Base-by-base conservation (phyloP, 2,888 invertebrate species). In the Morpho helenor region DNA sequence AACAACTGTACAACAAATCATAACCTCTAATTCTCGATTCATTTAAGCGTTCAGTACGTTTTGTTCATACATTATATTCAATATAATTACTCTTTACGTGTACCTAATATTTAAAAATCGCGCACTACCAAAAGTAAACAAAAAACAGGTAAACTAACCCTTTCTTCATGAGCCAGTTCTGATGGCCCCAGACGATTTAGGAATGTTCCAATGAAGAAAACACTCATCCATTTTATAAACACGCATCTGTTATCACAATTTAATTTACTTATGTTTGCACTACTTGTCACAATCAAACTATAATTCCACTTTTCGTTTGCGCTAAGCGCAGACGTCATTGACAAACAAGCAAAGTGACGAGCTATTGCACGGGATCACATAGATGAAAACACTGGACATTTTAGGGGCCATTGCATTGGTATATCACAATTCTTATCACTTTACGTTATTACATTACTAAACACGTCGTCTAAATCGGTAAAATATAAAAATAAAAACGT, bases 271-370 rank as follows among this genome's bases (percentile, higher is more conserved):
- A 79, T 76, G 77, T 82, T 87, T 83, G 77, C 88, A 90, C 87
- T 86, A 86, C 78, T 87, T 84, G 88, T 89, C 87, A 88, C 87
- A 84, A 87, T 87, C 82, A 84, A 87, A 85, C 81, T 84, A 86
- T 84, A 88, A 87, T 80, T 87, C 86, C 85, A 87, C 89, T 89
- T 87, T 88, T 89, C 80, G 86, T 87, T 31, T 86, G 84, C 87
- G 87, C 90, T 89, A 88, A 88, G 87, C 88, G 87, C 86, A 89
- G 86, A 89, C 90, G 90, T 90, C 90, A 90, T 87, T 89, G 88
- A 87, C 90, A 90, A 89, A 90, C 90, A 90, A 89, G 85, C 84
- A 77, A 85, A 89, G 87, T 86, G 88, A 87, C 84, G 87, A 87
- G 83, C 77, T 86, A 87, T 85, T 82, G 85, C 87, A 88, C 82